Evolutionary conservation across 2,113 vertebrate genomes (phyloP).

Genomic region (Engraulis encrasicolus): DNA sequence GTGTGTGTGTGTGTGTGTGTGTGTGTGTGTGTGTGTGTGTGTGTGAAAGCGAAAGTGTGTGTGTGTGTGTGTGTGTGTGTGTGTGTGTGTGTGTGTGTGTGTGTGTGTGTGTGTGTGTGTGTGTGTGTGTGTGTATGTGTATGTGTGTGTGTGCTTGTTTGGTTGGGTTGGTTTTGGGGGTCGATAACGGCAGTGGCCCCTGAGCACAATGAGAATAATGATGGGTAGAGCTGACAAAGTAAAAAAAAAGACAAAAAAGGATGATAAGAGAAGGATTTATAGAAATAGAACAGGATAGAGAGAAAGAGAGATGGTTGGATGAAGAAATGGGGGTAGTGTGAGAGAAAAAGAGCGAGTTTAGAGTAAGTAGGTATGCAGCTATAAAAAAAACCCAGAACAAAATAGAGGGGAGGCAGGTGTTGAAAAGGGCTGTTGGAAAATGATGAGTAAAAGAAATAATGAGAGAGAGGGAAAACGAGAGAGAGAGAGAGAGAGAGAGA

Average conservation of each 20-base stretch:
- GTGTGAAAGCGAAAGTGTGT: too few species aligned
- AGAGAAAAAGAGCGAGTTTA: conserved; percentile 9
- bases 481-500: too few species aligned
- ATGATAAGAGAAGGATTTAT: too few species aligned
- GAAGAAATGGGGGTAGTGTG: too few species aligned
- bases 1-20: not conserved
- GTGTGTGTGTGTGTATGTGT: conserved; percentile 23
- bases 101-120: conserved; percentile 29
- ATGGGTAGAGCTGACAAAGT: not conserved
- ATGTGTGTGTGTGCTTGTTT: not conserved
- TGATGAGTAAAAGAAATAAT: too few species aligned
- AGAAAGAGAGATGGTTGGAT: conserved; percentile 16
- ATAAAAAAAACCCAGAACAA: too few species aligned
- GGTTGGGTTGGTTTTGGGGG: not conserved
- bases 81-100: not conserved
- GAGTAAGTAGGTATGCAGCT: conserved; percentile 31
- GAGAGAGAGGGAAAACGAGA: too few species aligned
- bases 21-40: not conserved
- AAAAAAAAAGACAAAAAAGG: not conserved
- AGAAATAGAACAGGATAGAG: too few species aligned
- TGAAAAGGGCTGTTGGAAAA: too few species aligned
- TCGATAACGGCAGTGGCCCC: not conserved
- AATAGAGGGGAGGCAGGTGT: too few species aligned
- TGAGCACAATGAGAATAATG: not conserved
- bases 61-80: not conserved